These are phyloP conservation scores for Phymanthus crucifer DNA, from an alignment of 92 coral and sea anemone species.

Conservation along the genomic window DNA sequence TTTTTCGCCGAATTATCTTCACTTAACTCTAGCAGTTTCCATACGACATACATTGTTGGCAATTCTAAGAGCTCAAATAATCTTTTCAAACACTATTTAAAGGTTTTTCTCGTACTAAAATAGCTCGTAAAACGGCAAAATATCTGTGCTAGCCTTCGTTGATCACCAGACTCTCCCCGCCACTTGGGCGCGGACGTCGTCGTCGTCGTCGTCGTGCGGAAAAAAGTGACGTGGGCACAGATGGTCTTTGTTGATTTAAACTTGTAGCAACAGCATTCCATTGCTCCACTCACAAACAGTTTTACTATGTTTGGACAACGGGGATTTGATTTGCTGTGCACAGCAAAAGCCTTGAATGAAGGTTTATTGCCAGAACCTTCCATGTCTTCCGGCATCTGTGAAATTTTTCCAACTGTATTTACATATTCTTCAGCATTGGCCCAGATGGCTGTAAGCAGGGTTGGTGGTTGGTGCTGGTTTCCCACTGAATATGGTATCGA, in stretches of 20 bases:
- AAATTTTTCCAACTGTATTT: conserved; percentile 36
- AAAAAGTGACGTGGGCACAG: conserved; percentile 47
- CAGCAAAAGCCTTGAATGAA: conserved; percentile 29
- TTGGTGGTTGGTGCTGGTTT: conserved; percentile 29
- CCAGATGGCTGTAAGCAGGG: conserved; percentile 36
- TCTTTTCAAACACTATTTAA: too few relatives aligned
- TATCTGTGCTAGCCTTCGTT: too few relatives aligned
- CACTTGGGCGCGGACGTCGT: too few relatives aligned
- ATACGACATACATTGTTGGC: too few relatives aligned
- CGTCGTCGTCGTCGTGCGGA: too few relatives aligned
- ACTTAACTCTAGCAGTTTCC: too few relatives aligned
- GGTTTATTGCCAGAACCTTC: background rate
- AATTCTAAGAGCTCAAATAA: too few relatives aligned
- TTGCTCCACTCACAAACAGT: conserved; percentile 36
- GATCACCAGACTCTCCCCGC: too few relatives aligned
- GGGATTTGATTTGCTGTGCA: conserved; percentile 45
- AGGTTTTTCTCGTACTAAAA: too few relatives aligned
- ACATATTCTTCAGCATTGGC: conserved; percentile 30
- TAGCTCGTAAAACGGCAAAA: too few relatives aligned
- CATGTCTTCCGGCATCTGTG: conserved; percentile 27
- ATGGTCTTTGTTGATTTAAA: conserved; percentile 41
- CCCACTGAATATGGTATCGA: conserved; percentile 21
- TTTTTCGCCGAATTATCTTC: too few relatives aligned
- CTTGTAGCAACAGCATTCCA: conserved; percentile 41
- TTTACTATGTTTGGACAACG: conserved; percentile 46